Percentiles rank a stretch among this genome's conserved stretches.
Evolutionary conservation across 2,797 vertebrate species (phyloP).

Genomic region (Pseudomugil gertrudae): DNA sequence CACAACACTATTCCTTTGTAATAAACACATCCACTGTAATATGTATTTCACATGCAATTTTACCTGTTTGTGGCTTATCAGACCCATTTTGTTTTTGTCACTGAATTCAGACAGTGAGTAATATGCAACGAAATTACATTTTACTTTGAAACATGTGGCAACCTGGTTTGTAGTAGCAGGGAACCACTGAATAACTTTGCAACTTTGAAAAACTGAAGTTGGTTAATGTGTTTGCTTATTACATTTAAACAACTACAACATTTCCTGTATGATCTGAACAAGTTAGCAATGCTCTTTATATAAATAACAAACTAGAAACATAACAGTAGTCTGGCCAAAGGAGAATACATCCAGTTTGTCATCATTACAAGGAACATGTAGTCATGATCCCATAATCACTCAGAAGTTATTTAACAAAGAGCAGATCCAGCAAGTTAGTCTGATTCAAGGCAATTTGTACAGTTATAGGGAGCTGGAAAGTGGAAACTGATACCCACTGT

Average conservation of each 20-base stretch:
- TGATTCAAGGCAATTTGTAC: conserved; percentile 80
- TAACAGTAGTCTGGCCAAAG: conserved; percentile 29
- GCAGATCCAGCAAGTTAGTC: conserved; percentile 73
- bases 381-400: conserved; percentile 73
- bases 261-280: conserved; percentile 21
- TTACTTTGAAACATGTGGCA: conserved; percentile 15
- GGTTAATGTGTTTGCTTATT: conserved; percentile 29
- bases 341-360: conserved; percentile 72
- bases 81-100: not conserved
- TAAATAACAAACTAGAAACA: conserved; percentile 32
- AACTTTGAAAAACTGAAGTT: conserved; percentile 29
- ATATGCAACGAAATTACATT: conserved; percentile 13
- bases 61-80: not conserved
- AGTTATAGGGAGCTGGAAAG: conserved; percentile 77
- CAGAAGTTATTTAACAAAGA: conserved; percentile 70
- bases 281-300: conserved; percentile 14
- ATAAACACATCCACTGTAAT: conserved; percentile 16
- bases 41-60: too few relatives aligned
- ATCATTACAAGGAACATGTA: conserved; percentile 64
- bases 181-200: conserved; percentile 45
- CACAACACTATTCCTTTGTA: conserved; percentile 29
- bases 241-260: conserved; percentile 4
- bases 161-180: conserved; percentile 36
- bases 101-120: conserved; percentile 23
- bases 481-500: conserved; percentile 73